A percentile compares a stretch with the other conserved stretches of the same genome.
phyloP scores from a whole-genome alignment of 2,113 vertebrate species.

The Psilopogon haemacephalus region DNA sequence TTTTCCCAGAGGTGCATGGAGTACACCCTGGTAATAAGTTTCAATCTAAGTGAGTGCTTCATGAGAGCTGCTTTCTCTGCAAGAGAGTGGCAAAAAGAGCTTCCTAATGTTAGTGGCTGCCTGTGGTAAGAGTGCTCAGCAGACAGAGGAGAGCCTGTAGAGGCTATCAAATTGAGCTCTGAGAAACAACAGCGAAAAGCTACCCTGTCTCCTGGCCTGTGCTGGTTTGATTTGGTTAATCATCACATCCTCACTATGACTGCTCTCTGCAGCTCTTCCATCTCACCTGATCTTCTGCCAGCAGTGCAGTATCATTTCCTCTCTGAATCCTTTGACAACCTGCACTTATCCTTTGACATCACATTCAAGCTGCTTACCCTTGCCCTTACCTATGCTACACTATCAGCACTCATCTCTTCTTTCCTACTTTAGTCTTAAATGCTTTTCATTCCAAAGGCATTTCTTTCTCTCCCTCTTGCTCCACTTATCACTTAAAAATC shows the following conservation, averaged over 20 bases:
- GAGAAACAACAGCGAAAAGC: slow-evolving; percentile 4
- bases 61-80: neutral
- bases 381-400: neutral
- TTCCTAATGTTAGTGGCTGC: neutral
- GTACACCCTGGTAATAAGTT: neutral
- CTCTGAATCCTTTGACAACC: neutral
- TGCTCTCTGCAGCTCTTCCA: neutral
- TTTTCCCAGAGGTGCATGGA: neutral
- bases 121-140: neutral
- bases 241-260: neutral
- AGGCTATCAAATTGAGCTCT: neutral
- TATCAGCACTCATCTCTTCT: neutral
- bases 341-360: neutral
- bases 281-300: neutral
- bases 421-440: neutral
- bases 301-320: neutral
- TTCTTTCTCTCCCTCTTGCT: neutral
- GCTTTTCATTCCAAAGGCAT: neutral
- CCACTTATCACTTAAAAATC: neutral
- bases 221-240: neutral
- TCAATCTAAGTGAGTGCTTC: neutral
- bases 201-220: neutral
- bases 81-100: neutral
- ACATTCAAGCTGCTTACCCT: neutral
- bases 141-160: neutral